A percentile compares a stretch with the other conserved stretches of the same genome.
These are phyloP conservation scores for Laterallus jamaicensis DNA, from an alignment of 2,113 vertebrate species.

Conservation along the genomic window DNA sequence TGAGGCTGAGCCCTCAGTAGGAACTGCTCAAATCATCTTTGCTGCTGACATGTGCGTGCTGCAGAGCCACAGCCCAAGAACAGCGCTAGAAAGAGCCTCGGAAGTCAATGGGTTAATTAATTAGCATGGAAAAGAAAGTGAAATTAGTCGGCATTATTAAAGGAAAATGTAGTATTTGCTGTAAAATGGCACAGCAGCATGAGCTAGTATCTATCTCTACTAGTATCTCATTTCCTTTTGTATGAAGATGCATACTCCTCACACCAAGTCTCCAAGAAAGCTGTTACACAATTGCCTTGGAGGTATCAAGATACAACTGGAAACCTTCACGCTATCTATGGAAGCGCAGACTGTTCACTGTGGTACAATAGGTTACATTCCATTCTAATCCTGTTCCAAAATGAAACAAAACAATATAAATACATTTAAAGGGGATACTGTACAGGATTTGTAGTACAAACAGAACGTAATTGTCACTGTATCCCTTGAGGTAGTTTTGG, in stretches of 20 bases:
- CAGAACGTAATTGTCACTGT: constrained; percentile 37
- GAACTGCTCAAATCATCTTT: background rate
- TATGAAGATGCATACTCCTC: background rate
- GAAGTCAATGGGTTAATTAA: background rate
- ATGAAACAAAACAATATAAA: constrained; percentile 41
- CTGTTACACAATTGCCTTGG: background rate
- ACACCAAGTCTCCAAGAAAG: background rate
- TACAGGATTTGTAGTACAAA: constrained; percentile 37
- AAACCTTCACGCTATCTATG: background rate
- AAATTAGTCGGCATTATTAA: background rate
- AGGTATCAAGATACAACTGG: constrained; percentile 24
- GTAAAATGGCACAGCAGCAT: background rate
- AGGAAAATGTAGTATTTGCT: background rate
- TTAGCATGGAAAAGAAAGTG: background rate
- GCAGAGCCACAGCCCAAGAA: background rate
- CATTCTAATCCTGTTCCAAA: constrained; percentile 47
- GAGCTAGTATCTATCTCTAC: background rate
- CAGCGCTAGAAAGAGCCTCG: background rate
- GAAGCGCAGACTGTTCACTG: constrained; percentile 6
- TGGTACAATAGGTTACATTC: constrained; percentile 39
- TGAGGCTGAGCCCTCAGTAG: background rate
- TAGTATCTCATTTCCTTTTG: background rate
- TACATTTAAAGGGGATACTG: constrained; percentile 12
- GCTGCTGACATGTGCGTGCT: background rate
- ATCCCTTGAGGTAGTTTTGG: constrained; percentile 30